Base-by-base conservation (phyloP, 2,888 invertebrate species). In the Cephus pulcher region DNA sequence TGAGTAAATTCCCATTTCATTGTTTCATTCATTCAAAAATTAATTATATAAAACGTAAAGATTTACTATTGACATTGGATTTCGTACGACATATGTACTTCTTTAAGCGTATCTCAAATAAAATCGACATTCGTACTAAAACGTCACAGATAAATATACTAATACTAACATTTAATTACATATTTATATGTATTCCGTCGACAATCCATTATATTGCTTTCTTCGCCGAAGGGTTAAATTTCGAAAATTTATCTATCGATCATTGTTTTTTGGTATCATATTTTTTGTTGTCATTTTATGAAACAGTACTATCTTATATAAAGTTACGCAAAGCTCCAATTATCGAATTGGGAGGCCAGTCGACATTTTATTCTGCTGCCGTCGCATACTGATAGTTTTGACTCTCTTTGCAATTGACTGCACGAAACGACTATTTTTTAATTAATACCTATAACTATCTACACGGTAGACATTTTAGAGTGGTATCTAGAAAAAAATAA, bases 131-230 rank as follows among this genome's bases (percentile, higher is more conserved):
- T 56, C 40, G 6, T 15, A 23, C 23, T 9, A 9, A 23, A 15
- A 56, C 23, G 23, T 56, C 23, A 9, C 40, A 2, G 2, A 23
- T 56, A 23, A 15, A 56, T 56, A 56, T 0, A 56, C 23, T 6
- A 15, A 6, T 0, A 15, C 23, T 56, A 56, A 56, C 56, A 56
- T 56, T 56, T 6, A 56, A 56, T 56, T 56, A 56, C 56, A 56
- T 32, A 32, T 6, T 71, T 32, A 32, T 23, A 34, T 71, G 32
- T 34, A 71, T 32, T 71, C 71, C 15, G 32, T 33, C 15, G 34
- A 71, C 9, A 71, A 32, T 71, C 71, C 71, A 71, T 71, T 23
- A 71, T 71, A 71, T 32, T 71, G 32, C 71, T 71, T 32, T 71
- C 1, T 71, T 32, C 30, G n/a, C 1, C 11, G 34, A 71, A 71